These are phyloP conservation scores for Teleopsis dalmanni DNA, from an alignment of 1,140 invertebrate species.

Conservation along the genomic window DNA sequence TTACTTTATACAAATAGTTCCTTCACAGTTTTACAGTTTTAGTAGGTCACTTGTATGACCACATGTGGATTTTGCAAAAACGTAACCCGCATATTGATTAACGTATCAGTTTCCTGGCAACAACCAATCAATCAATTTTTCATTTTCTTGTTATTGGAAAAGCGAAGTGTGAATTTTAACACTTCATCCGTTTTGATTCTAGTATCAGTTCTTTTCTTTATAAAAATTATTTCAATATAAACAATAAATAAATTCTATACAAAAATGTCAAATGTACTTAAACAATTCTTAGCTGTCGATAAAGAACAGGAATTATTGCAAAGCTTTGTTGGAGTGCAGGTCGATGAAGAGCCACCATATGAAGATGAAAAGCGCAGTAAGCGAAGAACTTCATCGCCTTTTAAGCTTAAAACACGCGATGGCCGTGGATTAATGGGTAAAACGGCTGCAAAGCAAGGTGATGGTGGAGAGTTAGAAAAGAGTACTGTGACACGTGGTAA, in stretches of 20 bases:
- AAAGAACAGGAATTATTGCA: slow-evolving; percentile 66
- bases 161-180: background rate
- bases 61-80: too few relatives aligned
- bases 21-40: too few relatives aligned
- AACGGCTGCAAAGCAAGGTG: slow-evolving; percentile 24
- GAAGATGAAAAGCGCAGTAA: slow-evolving; percentile 17
- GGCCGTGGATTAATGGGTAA: slow-evolving; percentile 21
- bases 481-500: slow-evolving; percentile 36
- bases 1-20: too few relatives aligned
- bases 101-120: background rate
- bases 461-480: slow-evolving; percentile 20
- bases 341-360: slow-evolving; percentile 30
- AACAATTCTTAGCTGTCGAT: slow-evolving; percentile 51
- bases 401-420: too few relatives aligned
- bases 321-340: slow-evolving; percentile 56
- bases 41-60: too few relatives aligned
- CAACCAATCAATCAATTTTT: background rate
- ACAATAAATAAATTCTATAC: background rate
- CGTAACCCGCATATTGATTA: background rate
- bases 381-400: background rate
- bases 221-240: background rate
- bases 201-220: too few relatives aligned
- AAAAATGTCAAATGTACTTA: slow-evolving; percentile 34
- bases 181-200: too few relatives aligned
- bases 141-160: background rate